A percentile compares a stretch with the other conserved stretches of the same genome.
Conservation (phyloP, 2,113 vertebrate genomes). For the Scopus umbretta region DNA sequence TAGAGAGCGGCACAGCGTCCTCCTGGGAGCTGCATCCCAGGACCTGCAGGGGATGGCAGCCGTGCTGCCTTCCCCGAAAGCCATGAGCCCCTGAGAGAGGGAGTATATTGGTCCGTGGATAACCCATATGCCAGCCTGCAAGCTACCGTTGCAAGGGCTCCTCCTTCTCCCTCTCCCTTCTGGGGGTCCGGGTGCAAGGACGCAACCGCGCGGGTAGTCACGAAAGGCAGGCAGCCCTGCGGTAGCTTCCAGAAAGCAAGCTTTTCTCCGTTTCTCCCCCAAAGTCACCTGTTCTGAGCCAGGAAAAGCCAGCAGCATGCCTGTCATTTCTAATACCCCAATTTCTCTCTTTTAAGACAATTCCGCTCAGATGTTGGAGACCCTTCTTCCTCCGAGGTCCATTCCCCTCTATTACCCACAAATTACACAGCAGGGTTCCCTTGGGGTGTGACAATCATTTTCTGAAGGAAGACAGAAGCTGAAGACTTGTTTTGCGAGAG, state of each 20-base stretch:
- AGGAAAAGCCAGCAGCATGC: background rate
- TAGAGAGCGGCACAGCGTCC: background rate
- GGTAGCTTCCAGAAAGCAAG: background rate
- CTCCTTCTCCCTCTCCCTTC: background rate
- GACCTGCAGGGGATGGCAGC: background rate
- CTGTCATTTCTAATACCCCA: background rate
- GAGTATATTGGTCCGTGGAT: background rate
- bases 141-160: accelerated
- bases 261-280: background rate
- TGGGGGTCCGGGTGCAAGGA: background rate
- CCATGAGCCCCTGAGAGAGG: background rate
- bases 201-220: background rate
- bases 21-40: background rate
- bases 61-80: background rate
- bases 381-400: background rate
- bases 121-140: background rate
- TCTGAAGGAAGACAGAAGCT: background rate
- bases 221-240: background rate
- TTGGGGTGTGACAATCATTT: background rate
- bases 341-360: background rate
- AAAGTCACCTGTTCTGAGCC: background rate
- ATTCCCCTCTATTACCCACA: background rate
- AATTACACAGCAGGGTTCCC: background rate
- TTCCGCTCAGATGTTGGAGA: background rate
- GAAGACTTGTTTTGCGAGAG: background rate